Evolutionary conservation across 1,140 invertebrate genomes (phyloP).

Genomic region (Mamestra configurata): DNA sequence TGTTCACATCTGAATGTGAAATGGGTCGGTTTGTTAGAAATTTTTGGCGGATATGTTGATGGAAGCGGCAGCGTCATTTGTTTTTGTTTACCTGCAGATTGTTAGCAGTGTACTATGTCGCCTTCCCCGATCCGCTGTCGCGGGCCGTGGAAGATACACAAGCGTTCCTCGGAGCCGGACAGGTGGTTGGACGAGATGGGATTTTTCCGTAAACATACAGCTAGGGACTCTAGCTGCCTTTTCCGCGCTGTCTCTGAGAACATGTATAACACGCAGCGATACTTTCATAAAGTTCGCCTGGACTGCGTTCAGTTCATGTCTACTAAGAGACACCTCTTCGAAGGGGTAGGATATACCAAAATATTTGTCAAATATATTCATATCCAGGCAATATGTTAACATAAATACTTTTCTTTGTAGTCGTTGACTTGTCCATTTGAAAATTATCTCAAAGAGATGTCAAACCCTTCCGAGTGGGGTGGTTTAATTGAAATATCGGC

Average conservation of each 20-base stretch:
- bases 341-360: conserved; percentile 77
- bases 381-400: conserved; percentile 59
- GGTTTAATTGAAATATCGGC: conserved; percentile 91
- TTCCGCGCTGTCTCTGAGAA: conserved; percentile 96
- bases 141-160: conserved; percentile 84
- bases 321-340: conserved; percentile 86
- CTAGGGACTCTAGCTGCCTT: conserved; percentile 94
- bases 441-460: conserved; percentile 91
- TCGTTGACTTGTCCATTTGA: conserved; percentile 89
- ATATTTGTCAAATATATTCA: conserved; percentile 57
- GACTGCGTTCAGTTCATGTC: conserved; percentile 92
- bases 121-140: conserved; percentile 82
- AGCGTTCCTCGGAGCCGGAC: conserved; percentile 88
- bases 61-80: conserved; percentile 74
- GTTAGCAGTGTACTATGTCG: conserved; percentile 79
- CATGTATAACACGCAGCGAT: conserved; percentile 93
- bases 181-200: conserved; percentile 93
- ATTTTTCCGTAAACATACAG: conserved; percentile 94
- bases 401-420: conserved; percentile 83
- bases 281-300: conserved; percentile 91
- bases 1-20: conserved; percentile 26
- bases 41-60: conserved; percentile 46
- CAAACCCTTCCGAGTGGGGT: conserved; percentile 91
- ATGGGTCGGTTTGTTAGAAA: conserved; percentile 39
- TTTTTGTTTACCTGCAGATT: conserved; percentile 87